phyloP scores from a whole-genome alignment of 2,888 invertebrate genomes.

The Cheiracanthium punctorium region DNA sequence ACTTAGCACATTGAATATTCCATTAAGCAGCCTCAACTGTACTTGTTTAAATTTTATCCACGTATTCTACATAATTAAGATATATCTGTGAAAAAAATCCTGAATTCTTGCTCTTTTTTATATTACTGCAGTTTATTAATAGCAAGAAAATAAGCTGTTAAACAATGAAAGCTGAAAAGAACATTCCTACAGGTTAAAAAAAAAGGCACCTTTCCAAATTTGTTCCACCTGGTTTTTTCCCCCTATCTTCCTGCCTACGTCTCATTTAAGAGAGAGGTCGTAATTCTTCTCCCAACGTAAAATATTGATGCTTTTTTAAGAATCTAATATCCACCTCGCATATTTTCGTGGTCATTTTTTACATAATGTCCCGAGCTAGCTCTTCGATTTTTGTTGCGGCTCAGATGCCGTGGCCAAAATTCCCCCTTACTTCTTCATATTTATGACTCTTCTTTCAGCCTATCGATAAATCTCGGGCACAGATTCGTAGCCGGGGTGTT shows the following conservation, averaged over 20 bases:
- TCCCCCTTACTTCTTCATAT: not conserved
- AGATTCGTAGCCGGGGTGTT: conserved; percentile 6
- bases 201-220: not conserved
- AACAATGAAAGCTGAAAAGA: too few species aligned
- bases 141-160: too few species aligned
- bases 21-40: too few species aligned
- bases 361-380: not conserved
- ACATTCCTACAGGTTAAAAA: too few species aligned
- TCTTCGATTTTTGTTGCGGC: conserved; percentile 7
- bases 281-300: not conserved
- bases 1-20: too few species aligned
- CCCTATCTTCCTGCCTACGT: not conserved
- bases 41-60: too few species aligned
- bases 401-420: not conserved
- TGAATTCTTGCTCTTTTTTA: too few species aligned
- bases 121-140: too few species aligned
- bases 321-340: not conserved
- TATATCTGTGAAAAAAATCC: too few species aligned
- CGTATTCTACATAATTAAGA: too few species aligned
- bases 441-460: not conserved
- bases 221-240: not conserved
- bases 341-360: conserved; percentile 10
- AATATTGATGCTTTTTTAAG: not conserved
- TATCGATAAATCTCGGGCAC: conserved; percentile 11
- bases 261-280: not conserved